Percentiles rank a stretch among this genome's conserved stretches.
Evolutionary conservation across 2,797 vertebrate genomes (phyloP).

Genomic region (Chaenodraco wilsoni): DNA sequence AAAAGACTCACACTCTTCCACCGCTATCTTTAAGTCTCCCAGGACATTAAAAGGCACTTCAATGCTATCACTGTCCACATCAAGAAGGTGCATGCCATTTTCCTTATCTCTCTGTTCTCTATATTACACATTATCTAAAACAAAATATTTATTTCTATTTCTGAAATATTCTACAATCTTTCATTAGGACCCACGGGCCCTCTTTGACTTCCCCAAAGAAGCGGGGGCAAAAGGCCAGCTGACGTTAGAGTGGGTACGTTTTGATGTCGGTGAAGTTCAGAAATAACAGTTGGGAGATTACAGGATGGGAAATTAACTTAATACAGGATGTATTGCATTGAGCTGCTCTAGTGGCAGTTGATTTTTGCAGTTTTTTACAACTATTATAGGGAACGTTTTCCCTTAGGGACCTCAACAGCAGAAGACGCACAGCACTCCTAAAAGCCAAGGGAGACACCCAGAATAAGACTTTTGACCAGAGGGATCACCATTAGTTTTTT

Average conservation of each 20-base stretch:
- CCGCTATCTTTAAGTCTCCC: conserved; percentile 53
- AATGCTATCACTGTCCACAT: conserved; percentile 70
- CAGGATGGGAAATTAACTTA: conserved; percentile 48
- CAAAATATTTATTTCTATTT: conserved; percentile 41
- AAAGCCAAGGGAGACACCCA: conserved; percentile 36
- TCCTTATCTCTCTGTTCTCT: conserved; percentile 24
- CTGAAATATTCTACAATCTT: conserved; percentile 66
- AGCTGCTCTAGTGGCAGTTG: conserved; percentile 58
- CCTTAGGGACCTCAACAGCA: conserved; percentile 19
- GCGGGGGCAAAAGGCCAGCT: conserved; percentile 20
- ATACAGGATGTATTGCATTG: conserved; percentile 73
- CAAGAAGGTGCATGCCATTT: conserved; percentile 61
- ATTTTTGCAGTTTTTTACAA: conserved; percentile 34
- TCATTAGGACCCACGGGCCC: conserved; percentile 34
- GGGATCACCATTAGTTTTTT: background rate
- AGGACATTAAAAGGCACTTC: conserved; percentile 84
- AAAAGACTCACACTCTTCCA: conserved; percentile 27
- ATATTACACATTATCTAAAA: conserved; percentile 56
- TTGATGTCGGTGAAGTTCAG: conserved; percentile 24
- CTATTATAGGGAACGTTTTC: conserved; percentile 31
- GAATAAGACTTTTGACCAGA: conserved; percentile 27
- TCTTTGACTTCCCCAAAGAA: conserved; percentile 15
- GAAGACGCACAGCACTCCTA: conserved; percentile 34
- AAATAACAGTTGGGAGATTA: conserved; percentile 32
- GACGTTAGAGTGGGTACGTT: conserved; percentile 1